phyloP scores from a whole-genome alignment of 2,888 invertebrate genomes.

The Caenorhabditis sp. region DNA sequence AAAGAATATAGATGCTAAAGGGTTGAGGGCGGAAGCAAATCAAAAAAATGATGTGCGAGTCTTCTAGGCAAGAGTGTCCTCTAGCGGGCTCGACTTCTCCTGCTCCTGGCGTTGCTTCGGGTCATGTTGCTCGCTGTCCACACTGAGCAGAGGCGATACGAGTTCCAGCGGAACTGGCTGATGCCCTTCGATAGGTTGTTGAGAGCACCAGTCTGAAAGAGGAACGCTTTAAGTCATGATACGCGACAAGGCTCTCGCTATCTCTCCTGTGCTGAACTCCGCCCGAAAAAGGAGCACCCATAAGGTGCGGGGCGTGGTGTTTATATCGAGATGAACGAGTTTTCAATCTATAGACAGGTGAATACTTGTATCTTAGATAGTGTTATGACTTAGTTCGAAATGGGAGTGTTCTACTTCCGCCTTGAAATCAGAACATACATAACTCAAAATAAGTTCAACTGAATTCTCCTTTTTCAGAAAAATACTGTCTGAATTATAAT shows the following conservation, averaged over 20 bases:
- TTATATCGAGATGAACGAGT: constrained; percentile 24
- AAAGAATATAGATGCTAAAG: not conserved
- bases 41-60: constrained; percentile 55
- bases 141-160: constrained; percentile 43
- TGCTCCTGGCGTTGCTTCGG: constrained; percentile 36
- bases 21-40: constrained; percentile 52
- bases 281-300: constrained; percentile 21
- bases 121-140: constrained; percentile 8
- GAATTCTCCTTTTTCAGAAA: no score
- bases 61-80: constrained; percentile 34
- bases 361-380: constrained; percentile 11
- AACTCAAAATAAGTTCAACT: not conserved
- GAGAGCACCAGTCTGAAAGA: constrained; percentile 58
- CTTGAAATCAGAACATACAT: not conserved
- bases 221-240: constrained; percentile 40
- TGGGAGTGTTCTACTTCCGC: not conserved
- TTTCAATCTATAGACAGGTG: constrained; percentile 32
- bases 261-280: constrained; percentile 14
- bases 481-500: no score
- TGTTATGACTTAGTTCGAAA: constrained; percentile 2
- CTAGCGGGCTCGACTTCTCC: constrained; percentile 30
- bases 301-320: constrained; percentile 38
- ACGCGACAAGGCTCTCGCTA: not conserved
- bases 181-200: constrained; percentile 14
- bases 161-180: constrained; percentile 41